phyloP scores from a whole-genome alignment of 2,888 invertebrate species.

The Meloe dianella region DNA sequence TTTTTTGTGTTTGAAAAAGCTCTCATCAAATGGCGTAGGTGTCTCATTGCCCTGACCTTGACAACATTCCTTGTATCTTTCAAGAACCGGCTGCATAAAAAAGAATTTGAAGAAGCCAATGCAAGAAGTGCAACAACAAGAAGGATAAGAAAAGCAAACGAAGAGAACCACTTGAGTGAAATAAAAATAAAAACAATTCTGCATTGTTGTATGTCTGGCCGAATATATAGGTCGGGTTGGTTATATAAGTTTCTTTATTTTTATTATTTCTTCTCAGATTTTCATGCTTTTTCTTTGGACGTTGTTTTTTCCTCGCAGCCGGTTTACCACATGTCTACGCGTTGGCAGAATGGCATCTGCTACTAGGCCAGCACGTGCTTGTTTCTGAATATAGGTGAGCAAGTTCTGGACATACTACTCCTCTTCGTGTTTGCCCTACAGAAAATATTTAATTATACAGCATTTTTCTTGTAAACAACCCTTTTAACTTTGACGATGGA shows the following conservation, averaged over 20 bases:
- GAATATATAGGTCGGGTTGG: slow-evolving; percentile 58
- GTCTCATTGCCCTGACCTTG: slow-evolving; percentile 9
- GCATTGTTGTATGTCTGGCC: slow-evolving; percentile 59
- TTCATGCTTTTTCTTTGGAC: slow-evolving; percentile 33
- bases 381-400: slow-evolving; percentile 51
- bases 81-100: slow-evolving; percentile 1
- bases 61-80: background rate
- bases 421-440: slow-evolving; percentile 41
- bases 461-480: slow-evolving; percentile 23
- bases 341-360: slow-evolving; percentile 56
- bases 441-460: slow-evolving; percentile 42
- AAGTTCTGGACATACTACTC: slow-evolving; percentile 35
- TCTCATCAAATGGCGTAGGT: background rate
- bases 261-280: slow-evolving; percentile 28
- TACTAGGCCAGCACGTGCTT: slow-evolving; percentile 49
- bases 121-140: slow-evolving; percentile 2
- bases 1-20: background rate
- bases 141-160: background rate
- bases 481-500: slow-evolving; percentile 17
- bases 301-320: slow-evolving; percentile 32
- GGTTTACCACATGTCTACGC: slow-evolving; percentile 45
- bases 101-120: background rate
- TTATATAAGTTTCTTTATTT: slow-evolving; percentile 48
- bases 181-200: slow-evolving; percentile 22
- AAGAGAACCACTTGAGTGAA: background rate